Evolutionary conservation across 2,797 vertebrate species (phyloP).

Genomic region (Rousettus madagascariensis): DNA sequence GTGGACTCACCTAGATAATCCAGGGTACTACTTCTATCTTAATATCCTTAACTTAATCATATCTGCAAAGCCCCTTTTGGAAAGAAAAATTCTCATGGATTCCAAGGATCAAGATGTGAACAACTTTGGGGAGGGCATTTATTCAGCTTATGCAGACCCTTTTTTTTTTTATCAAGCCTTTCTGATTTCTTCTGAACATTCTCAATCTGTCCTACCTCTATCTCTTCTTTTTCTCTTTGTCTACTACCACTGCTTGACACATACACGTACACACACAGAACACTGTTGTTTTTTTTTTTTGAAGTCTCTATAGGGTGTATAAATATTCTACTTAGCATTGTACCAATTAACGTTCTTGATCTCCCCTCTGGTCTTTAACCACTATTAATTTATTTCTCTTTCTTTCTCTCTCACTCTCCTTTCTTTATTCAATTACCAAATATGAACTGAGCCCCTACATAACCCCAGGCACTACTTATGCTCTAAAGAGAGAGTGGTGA

Average conservation of each 20-base stretch:
- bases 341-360: not conserved
- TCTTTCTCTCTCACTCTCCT: not conserved
- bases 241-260: not conserved
- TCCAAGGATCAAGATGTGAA: not conserved
- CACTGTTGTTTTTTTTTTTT: not conserved
- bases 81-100: not conserved
- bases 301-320: not conserved
- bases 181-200: not conserved
- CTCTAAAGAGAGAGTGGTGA: not conserved
- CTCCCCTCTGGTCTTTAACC: not conserved
- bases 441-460: not conserved
- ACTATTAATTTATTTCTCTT: not conserved
- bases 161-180: not conserved
- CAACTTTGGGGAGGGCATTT: not conserved
- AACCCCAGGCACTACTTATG: not conserved
- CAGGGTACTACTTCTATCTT: not conserved
- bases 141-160: not conserved
- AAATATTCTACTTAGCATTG: not conserved
- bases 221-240: not conserved
- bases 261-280: not conserved
- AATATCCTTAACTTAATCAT: not conserved
- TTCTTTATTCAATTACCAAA: not conserved
- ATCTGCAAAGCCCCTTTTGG: not conserved
- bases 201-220: not conserved
- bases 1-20: not conserved